phyloP scores from a whole-genome alignment of 2,888 invertebrate genomes.

The Amiota communis region DNA sequence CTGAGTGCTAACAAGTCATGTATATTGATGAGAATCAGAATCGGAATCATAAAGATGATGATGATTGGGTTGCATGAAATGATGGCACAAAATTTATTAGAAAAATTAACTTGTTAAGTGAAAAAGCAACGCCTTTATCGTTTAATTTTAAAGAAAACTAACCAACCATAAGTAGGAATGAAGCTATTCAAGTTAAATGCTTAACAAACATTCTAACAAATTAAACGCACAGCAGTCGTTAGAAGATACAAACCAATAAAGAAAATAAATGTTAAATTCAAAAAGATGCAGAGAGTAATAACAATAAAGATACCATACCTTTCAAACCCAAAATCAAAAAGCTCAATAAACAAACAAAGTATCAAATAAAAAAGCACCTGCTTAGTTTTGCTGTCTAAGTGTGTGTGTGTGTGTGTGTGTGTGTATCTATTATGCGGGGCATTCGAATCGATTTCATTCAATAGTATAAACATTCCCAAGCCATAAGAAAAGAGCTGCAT shows the following conservation, averaged over 20 bases:
- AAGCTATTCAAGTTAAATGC: conserved; percentile 20
- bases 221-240: conserved; percentile 14
- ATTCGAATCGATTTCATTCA: conserved; percentile 1
- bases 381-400: neutral
- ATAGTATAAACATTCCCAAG: neutral
- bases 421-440: neutral
- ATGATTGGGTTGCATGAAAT: neutral
- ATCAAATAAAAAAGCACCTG: too few species aligned
- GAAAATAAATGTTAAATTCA: neutral
- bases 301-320: too few species aligned
- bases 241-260: conserved; percentile 2
- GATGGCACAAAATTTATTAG: neutral
- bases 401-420: neutral
- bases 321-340: neutral
- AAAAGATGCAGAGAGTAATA: conserved; percentile 6
- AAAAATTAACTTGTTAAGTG: conserved; percentile 1
- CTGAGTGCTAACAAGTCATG: neutral
- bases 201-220: conserved; percentile 16
- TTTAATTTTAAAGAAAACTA: neutral
- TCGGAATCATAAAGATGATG: neutral
- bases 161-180: conserved; percentile 4
- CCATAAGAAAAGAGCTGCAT: conserved; percentile 5
- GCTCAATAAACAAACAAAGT: neutral
- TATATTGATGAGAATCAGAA: neutral
- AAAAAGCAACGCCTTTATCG: neutral